Base-by-base conservation (phyloP, 1,140 invertebrate species). In the Drosophila punjabiensis region DNA sequence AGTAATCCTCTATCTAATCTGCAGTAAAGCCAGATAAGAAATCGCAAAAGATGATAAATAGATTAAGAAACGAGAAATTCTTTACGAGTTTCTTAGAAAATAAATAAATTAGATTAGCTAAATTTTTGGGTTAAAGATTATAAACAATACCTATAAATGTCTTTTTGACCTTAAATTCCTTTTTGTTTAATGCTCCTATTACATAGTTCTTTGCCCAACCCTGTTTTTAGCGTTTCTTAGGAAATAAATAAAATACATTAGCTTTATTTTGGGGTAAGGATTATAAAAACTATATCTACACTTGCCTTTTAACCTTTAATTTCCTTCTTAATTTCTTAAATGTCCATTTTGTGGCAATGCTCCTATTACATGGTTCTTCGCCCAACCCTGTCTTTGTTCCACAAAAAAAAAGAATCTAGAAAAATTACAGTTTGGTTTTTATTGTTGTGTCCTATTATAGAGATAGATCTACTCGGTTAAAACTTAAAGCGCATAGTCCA, bases 401-500 rank as follows among this genome's bases (percentile, higher is more conserved):
- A 1, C 0, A 50, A 28, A 50, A 41, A 24, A 24, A 24, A 3
- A 24, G 1, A 24, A 24, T 24, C 1, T 24, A 24, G 24, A 24
- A 24, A 24, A 24, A 24, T 24, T 24, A 67, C 30, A 30, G 35
- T 75, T 60, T 50, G 10, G 8, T 28, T 35, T 43, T 37, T 67
- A 37, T 80, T 35, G 65, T 45, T 35, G 11, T 48, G 20, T 43
- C 35, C 55, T 74, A 62, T 58, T 24, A 53, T 56, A 41, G 2
- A 50, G 24, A 37, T n/a, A 39, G 9, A 37, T 58, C 55, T 58
- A 58, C 55, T 39, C 28, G 35, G 37, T 53, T 53, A 24, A 32
- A 48, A 16, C 56, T 96, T 97, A 99, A 70, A 99, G 94, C 85
- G 97, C 94, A 94, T 99, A 99, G 94, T 99, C 98, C 86, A 99